Percentiles rank a stretch among this genome's conserved stretches.
These are phyloP conservation scores for Lepidurus apus DNA, from an alignment of 1,140 invertebrate genomes.

Conservation along the genomic window DNA sequence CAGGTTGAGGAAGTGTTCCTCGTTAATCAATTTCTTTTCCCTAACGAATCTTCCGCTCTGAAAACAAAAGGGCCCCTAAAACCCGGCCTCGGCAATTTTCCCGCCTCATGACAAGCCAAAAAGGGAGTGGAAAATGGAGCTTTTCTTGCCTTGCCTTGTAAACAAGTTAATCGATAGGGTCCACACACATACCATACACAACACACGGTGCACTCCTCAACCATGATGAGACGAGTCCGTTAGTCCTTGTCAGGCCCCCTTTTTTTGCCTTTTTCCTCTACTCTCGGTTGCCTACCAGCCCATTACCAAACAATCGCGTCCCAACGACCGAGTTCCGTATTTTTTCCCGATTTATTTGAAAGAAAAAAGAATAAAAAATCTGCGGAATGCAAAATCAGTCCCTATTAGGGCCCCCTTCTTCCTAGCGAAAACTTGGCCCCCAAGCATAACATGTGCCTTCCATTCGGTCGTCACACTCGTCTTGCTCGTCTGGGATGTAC, in stretches of 20 bases:
- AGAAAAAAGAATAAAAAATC: neutral
- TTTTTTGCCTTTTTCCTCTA: neutral
- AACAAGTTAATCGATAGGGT: constrained; percentile 7
- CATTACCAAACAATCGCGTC: neutral
- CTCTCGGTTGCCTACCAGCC: neutral
- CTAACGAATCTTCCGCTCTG: neutral
- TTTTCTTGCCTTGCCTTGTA: neutral
- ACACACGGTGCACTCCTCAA: neutral
- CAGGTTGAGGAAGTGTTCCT: neutral
- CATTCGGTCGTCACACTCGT: neutral
- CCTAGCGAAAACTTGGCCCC: neutral
- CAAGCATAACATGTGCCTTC: neutral
- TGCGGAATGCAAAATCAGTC: neutral
- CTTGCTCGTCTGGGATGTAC: neutral
- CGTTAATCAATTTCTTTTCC: neutral
- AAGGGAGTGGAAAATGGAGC: neutral
- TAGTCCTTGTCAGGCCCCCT: neutral
- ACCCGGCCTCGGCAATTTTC: neutral
- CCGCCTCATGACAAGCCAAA: neutral
- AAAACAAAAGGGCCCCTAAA: neutral
- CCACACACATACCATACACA: neutral
- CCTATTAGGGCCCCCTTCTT: neutral
- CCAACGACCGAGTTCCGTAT: too few species aligned
- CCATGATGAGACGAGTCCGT: neutral
- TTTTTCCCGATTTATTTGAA: neutral